Percentiles rank a stretch among this genome's conserved stretches.
These are phyloP conservation scores for Chiroxiphia lanceolata DNA, from an alignment of 2,797 vertebrate species.

Conservation along the genomic window DNA sequence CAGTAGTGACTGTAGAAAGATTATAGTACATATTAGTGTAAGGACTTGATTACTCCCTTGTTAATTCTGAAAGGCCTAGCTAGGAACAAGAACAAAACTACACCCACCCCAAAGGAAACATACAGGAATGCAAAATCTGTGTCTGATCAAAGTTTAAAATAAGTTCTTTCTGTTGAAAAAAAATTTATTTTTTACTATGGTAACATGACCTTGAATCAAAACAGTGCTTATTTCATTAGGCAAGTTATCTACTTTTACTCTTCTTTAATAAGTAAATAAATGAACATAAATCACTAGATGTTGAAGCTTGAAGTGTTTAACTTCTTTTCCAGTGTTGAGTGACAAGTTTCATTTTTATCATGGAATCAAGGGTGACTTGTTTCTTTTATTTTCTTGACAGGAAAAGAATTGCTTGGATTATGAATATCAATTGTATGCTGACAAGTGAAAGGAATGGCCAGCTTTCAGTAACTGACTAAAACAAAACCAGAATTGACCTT, in stretches of 20 bases:
- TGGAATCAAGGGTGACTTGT: slow-evolving; percentile 46
- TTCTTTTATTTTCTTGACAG: slow-evolving; percentile 50
- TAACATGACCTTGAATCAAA: background rate
- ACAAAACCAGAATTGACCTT: slow-evolving; percentile 62
- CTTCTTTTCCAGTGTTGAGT: background rate
- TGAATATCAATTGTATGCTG: slow-evolving; percentile 67
- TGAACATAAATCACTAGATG: background rate
- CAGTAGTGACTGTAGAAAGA: background rate
- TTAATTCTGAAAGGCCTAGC: background rate
- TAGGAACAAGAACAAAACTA: background rate
- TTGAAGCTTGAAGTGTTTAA: background rate
- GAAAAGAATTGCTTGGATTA: slow-evolving; percentile 65
- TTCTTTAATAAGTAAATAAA: background rate
- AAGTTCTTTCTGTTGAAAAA: background rate
- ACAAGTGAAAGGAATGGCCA: slow-evolving; percentile 64
- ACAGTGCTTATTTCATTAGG: background rate
- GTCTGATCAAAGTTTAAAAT: background rate
- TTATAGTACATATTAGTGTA: background rate
- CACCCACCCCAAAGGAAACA: background rate
- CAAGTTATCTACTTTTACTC: background rate
- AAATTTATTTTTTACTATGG: background rate
- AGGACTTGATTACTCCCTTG: background rate
- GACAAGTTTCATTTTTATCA: slow-evolving; percentile 17
- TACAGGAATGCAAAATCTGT: background rate
- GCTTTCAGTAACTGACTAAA: slow-evolving; percentile 35